Conservation (phyloP, 2,113 vertebrate species). For the Takifugu flavidus region DNA sequence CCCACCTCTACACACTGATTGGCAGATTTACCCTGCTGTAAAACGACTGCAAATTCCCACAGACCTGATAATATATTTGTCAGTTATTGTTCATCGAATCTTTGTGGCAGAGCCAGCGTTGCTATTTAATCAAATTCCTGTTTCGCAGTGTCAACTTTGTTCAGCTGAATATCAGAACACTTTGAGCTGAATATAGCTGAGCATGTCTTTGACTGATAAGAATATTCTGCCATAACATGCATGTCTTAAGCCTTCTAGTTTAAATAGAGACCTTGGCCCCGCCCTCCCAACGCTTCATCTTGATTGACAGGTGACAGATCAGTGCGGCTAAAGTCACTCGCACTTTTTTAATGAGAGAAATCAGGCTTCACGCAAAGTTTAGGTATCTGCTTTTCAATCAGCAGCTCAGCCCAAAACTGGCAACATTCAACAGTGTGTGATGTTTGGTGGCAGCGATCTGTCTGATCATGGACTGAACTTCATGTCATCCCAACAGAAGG, state of each 20-base stretch:
- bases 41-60: conserved; percentile 39
- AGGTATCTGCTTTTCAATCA: too few species aligned
- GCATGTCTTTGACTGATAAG: not conserved
- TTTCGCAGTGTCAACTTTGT: conserved; percentile 9
- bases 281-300: too few species aligned
- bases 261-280: too few species aligned
- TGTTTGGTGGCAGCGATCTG: too few species aligned
- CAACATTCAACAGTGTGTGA: too few species aligned
- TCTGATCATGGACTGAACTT: too few species aligned
- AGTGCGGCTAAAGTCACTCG: too few species aligned
- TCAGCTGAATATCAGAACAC: conserved; percentile 3
- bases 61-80: conserved; percentile 34
- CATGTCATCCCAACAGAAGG: too few species aligned
- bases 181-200: not conserved
- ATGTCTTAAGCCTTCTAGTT: too few species aligned
- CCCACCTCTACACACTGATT: conserved; percentile 56
- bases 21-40: conserved; percentile 64
- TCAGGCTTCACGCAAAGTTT: too few species aligned
- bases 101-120: not conserved
- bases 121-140: conserved; percentile 10
- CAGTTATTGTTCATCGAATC: conserved; percentile 17
- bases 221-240: not conserved
- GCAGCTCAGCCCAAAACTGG: too few species aligned
- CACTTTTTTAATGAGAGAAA: too few species aligned
- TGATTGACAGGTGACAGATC: not conserved